phyloP scores from a whole-genome alignment of 2,888 invertebrate genomes.

The Synergus umbraculus region DNA sequence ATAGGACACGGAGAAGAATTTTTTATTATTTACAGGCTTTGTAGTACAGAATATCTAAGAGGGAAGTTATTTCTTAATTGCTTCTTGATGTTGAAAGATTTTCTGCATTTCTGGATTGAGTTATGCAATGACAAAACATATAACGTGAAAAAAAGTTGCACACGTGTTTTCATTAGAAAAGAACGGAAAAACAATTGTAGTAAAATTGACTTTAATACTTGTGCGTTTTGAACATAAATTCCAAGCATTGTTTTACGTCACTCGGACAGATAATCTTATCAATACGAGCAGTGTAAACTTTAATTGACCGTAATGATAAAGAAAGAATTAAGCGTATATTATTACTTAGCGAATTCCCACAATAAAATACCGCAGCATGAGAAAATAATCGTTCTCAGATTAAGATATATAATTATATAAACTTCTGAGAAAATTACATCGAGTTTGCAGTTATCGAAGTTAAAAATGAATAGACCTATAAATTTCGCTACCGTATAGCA shows the following conservation, averaged over 20 bases:
- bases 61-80: constrained; percentile 1
- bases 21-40: not conserved
- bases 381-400: not conserved
- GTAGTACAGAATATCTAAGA: not conserved
- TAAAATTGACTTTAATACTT: not conserved
- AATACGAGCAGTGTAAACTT: not conserved
- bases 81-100: not conserved
- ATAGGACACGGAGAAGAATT: not conserved
- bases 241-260: not conserved
- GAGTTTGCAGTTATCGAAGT: not conserved
- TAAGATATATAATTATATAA: not conserved
- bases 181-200: not conserved
- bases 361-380: not conserved
- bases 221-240: not conserved
- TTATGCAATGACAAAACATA: not conserved
- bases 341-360: not conserved
- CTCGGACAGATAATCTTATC: not conserved
- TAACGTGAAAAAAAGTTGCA: not conserved
- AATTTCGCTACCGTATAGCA: not conserved
- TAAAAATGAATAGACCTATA: not conserved
- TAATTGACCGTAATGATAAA: not conserved
- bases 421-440: not conserved
- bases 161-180: not conserved
- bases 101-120: not conserved
- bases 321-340: not conserved